These are phyloP conservation scores for Cydia strobilella DNA, from an alignment of 1,140 invertebrate species.

Conservation along the genomic window DNA sequence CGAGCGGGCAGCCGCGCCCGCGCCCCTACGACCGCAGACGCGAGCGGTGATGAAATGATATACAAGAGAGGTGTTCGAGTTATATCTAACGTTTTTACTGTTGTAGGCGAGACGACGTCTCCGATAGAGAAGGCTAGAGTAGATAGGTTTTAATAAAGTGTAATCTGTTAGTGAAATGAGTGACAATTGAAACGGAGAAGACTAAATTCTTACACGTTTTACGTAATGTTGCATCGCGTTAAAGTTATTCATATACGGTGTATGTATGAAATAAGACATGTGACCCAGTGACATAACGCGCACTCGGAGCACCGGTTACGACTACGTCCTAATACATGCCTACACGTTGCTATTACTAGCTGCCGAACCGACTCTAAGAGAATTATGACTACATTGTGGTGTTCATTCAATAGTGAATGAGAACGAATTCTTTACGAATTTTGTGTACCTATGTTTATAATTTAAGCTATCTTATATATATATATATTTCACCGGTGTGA, in stretches of 20 bases:
- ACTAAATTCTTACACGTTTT: conserved; percentile 77
- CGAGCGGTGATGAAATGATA: conserved; percentile 41
- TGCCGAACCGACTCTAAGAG: conserved; percentile 36
- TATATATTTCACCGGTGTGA: conserved; percentile 67
- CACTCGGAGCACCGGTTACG: neutral
- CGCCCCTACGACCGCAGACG: conserved; percentile 22
- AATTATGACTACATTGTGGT: conserved; percentile 53
- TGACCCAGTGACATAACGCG: conserved; percentile 9
- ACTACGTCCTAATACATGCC: neutral
- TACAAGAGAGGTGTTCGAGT: conserved; percentile 55
- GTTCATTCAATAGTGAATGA: conserved; percentile 63
- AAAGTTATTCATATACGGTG: conserved; percentile 71
- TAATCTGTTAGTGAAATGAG: conserved; percentile 72
- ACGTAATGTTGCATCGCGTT: conserved; percentile 75
- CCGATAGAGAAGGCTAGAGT: conserved; percentile 76
- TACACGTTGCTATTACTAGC: conserved; percentile 2
- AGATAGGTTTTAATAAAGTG: conserved; percentile 74
- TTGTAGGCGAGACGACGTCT: conserved; percentile 73
- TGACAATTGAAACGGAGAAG: conserved; percentile 78
- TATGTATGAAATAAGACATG: conserved; percentile 63
- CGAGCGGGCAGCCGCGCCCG: neutral
- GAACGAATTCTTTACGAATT: conserved; percentile 67
- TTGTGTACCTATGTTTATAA: conserved; percentile 56
- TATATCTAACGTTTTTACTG: conserved; percentile 72
- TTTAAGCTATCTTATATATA: conserved; percentile 62